Evolutionary conservation across 2,888 invertebrate genomes (phyloP).

Genomic region (Acanthosoma haemorrhoidale): DNA sequence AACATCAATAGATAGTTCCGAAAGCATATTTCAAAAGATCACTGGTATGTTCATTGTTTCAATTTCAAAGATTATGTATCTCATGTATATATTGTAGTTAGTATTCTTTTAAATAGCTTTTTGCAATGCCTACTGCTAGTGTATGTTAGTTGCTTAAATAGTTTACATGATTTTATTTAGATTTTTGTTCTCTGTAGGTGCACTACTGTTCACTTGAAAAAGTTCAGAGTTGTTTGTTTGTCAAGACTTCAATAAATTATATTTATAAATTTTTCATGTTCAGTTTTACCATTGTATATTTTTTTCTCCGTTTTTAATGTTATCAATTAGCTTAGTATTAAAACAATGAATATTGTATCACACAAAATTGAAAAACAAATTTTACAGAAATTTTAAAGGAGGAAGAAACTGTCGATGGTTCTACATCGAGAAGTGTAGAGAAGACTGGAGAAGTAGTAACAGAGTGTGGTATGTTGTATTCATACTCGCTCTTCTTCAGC

Average conservation of each 20-base stretch:
- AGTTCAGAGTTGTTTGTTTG: background rate
- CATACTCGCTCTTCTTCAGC: constrained; percentile 10
- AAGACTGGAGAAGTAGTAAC: constrained; percentile 20
- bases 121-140: background rate
- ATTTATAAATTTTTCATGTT: background rate
- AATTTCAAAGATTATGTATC: background rate
- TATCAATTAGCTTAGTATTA: background rate
- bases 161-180: background rate
- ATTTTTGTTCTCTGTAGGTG: background rate
- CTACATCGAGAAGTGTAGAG: constrained; percentile 15
- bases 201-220: background rate
- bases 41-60: constrained; percentile 19
- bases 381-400: constrained; percentile 27
- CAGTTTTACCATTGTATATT: background rate
- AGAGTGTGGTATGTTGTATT: constrained; percentile 25
- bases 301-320: background rate
- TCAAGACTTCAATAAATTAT: background rate
- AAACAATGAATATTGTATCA: background rate
- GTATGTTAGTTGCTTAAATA: constrained; percentile 1
- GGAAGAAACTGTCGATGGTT: constrained; percentile 26
- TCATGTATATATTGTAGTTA: background rate
- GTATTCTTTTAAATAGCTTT: constrained; percentile 9
- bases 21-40: constrained; percentile 33
- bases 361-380: constrained; percentile 15
- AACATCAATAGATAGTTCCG: constrained; percentile 46